Conservation (phyloP, 2,797 vertebrate species). For the Gorsachius magnificus region DNA sequence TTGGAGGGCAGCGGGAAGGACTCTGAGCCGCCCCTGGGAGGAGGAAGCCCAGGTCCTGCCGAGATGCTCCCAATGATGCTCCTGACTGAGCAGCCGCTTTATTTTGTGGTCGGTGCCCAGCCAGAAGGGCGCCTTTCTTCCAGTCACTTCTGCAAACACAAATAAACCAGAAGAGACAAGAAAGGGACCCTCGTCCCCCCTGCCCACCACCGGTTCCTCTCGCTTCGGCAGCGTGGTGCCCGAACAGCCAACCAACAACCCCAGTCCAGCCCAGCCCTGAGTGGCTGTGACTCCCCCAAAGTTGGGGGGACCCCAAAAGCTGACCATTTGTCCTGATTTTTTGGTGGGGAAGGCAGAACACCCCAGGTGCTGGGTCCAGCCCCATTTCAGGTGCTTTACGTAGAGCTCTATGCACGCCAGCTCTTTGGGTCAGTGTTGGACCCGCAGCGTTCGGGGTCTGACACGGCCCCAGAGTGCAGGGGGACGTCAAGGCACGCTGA, state of each 20-base stretch:
- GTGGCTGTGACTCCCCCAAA: rapidly evolving
- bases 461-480: no score
- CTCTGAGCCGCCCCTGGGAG: background rate
- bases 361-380: background rate
- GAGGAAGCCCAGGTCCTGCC: background rate
- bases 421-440: background rate
- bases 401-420: background rate
- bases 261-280: background rate
- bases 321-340: background rate
- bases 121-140: background rate
- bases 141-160: background rate
- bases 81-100: background rate
- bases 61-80: background rate
- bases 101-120: background rate
- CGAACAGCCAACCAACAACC: rapidly evolving
- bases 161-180: background rate
- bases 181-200: rapidly evolving
- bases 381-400: background rate
- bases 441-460: background rate
- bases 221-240: rapidly evolving
- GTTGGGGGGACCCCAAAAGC: background rate
- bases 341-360: background rate
- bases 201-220: background rate
- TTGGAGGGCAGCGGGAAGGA: background rate
- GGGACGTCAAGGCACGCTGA: background rate